These are phyloP conservation scores for Melinaea marsaeus DNA, from an alignment of 2,888 invertebrate genomes.

Conservation along the genomic window DNA sequence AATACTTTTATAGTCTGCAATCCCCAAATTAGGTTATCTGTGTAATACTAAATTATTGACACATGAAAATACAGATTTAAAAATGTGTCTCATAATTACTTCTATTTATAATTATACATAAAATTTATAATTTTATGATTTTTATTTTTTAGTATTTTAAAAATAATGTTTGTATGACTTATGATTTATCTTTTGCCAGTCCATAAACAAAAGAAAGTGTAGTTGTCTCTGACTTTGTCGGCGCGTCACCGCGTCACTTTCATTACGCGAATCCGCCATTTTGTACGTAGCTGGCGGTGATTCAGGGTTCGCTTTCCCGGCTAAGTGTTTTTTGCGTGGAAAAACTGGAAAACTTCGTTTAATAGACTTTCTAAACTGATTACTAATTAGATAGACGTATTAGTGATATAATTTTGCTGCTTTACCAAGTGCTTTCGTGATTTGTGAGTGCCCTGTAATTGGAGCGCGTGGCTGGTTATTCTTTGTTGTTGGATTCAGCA, in stretches of 20 bases:
- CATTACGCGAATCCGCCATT: constrained; percentile 77
- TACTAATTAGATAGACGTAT: constrained; percentile 56
- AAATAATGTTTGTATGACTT: neutral
- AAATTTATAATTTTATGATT: neutral
- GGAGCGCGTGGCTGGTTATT: constrained; percentile 77
- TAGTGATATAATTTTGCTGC: constrained; percentile 57
- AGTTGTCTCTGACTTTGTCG: constrained; percentile 53
- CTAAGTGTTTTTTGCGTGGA: constrained; percentile 68
- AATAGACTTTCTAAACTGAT: constrained; percentile 54
- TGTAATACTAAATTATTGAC: neutral
- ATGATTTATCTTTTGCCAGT: neutral
- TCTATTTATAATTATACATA: neutral
- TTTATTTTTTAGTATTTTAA: neutral
- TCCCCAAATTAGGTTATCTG: neutral
- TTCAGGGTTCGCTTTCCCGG: constrained; percentile 68
- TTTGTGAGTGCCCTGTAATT: constrained; percentile 74
- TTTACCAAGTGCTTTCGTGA: constrained; percentile 71
- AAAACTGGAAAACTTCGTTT: constrained; percentile 65
- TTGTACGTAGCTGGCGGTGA: constrained; percentile 78
- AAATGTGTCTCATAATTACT: no score
- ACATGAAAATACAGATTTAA: no score
- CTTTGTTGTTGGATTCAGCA: constrained; percentile 75
- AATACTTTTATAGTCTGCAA: neutral
- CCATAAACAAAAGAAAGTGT: constrained; percentile 30
- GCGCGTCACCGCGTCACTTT: constrained; percentile 76